These are phyloP conservation scores for Elanus axillaris DNA, from an alignment of 2,113 vertebrate species.

Conservation along the genomic window DNA sequence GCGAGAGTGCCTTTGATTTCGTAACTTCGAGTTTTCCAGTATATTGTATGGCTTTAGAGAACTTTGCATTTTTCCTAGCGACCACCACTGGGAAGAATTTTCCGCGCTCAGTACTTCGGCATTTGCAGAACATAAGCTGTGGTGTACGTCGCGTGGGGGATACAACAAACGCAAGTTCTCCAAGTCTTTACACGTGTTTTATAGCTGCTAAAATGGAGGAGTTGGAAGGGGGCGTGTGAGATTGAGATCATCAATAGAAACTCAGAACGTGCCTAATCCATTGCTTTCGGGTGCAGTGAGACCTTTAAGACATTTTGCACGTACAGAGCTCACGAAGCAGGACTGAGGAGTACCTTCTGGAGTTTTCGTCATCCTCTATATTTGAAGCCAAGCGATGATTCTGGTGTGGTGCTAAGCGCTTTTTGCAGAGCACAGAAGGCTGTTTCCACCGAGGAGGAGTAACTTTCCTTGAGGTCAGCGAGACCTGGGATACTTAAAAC, in stretches of 20 bases:
- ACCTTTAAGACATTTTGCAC: neutral
- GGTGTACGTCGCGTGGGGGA: neutral
- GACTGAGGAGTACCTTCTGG: neutral
- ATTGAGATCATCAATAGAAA: neutral
- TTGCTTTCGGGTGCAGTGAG: neutral
- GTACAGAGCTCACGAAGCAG: neutral
- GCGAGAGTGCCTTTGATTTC: neutral
- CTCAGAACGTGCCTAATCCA: neutral
- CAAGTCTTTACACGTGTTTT: neutral
- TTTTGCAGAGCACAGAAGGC: neutral
- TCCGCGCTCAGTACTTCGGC: neutral
- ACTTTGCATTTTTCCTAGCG: neutral
- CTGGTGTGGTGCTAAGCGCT: neutral
- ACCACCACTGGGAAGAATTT: no score
- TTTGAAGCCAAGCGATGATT: neutral
- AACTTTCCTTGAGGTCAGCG: neutral
- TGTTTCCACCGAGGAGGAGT: neutral
- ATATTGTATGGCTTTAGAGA: neutral
- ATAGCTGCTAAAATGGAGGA: neutral
- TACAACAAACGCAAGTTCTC: neutral
- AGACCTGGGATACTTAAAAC: neutral
- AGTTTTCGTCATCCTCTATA: neutral
- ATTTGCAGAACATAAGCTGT: neutral
- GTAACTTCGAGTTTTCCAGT: neutral
- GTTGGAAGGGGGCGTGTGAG: neutral